phyloP scores from a whole-genome alignment of 2,888 invertebrate genomes.

The Mimas tiliae region DNA sequence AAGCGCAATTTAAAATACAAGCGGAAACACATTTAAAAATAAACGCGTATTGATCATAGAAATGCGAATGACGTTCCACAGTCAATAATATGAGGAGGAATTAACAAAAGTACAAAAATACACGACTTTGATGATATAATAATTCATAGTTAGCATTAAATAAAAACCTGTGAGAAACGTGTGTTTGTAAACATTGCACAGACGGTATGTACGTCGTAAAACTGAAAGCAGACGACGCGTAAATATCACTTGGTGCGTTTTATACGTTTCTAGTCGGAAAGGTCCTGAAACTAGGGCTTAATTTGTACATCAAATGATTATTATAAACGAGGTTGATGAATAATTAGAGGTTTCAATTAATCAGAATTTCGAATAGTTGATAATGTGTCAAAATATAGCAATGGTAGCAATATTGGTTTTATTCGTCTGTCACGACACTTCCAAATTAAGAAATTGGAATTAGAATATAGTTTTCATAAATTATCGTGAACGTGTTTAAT shows the following conservation, averaged over 20 bases:
- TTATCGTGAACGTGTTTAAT: too few relatives aligned
- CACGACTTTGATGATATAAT: slow-evolving; percentile 81
- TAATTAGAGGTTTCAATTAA: too few relatives aligned
- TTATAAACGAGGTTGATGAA: neutral
- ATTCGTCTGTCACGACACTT: too few relatives aligned
- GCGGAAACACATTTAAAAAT: slow-evolving; percentile 6
- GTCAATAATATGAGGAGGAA: slow-evolving; percentile 11
- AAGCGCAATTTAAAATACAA: slow-evolving; percentile 1
- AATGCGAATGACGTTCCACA: slow-evolving; percentile 17
- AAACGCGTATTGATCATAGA: slow-evolving; percentile 7
- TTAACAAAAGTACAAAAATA: slow-evolving; percentile 81
- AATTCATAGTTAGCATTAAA: slow-evolving; percentile 76
- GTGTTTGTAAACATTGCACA: slow-evolving; percentile 85
- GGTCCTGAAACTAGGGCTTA: slow-evolving; percentile 11
- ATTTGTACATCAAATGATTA: slow-evolving; percentile 11
- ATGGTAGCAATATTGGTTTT: too few relatives aligned
- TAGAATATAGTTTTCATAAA: too few relatives aligned
- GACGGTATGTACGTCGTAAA: slow-evolving; percentile 83
- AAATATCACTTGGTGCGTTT: slow-evolving; percentile 21
- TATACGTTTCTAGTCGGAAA: slow-evolving; percentile 1
- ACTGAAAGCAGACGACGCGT: slow-evolving; percentile 79
- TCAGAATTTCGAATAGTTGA: too few relatives aligned
- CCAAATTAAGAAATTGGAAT: too few relatives aligned
- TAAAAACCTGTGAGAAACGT: slow-evolving; percentile 82
- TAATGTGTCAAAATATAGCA: too few relatives aligned